These are phyloP conservation scores for Microcebus murinus DNA, from an alignment of 2,113 vertebrate genomes.

Conservation along the genomic window DNA sequence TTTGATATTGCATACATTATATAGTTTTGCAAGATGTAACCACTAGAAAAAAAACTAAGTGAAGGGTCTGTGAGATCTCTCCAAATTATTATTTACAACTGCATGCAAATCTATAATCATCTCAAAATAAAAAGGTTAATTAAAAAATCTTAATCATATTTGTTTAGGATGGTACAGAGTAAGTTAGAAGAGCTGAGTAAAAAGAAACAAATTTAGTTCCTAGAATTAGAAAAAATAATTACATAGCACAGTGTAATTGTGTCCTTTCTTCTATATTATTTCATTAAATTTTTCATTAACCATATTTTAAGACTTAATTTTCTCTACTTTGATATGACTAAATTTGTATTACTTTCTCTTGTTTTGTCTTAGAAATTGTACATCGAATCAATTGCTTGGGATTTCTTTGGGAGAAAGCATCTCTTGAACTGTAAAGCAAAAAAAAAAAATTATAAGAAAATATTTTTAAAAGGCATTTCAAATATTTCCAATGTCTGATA, in stretches of 20 bases:
- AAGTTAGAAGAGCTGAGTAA: neutral
- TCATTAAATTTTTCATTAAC: neutral
- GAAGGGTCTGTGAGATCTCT: neutral
- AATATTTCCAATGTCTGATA: neutral
- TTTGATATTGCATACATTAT: neutral
- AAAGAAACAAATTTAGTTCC: neutral
- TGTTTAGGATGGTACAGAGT: neutral
- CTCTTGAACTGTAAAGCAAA: neutral
- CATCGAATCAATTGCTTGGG: neutral
- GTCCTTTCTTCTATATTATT: neutral
- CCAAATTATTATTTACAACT: neutral
- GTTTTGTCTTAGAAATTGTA: neutral
- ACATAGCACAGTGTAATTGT: neutral
- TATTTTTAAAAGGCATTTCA: neutral
- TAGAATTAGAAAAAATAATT: constrained; percentile 40
- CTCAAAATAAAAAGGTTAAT: neutral
- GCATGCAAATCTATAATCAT: neutral
- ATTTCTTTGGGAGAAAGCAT: neutral
- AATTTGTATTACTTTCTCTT: neutral
- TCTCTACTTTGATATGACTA: neutral
- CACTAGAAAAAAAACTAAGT: neutral
- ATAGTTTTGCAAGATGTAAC: neutral
- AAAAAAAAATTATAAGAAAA: neutral
- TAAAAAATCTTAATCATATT: neutral
- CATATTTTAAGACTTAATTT: neutral